These are phyloP conservation scores for Orthosia incerta DNA, from an alignment of 2,888 invertebrate genomes.

Conservation along the genomic window DNA sequence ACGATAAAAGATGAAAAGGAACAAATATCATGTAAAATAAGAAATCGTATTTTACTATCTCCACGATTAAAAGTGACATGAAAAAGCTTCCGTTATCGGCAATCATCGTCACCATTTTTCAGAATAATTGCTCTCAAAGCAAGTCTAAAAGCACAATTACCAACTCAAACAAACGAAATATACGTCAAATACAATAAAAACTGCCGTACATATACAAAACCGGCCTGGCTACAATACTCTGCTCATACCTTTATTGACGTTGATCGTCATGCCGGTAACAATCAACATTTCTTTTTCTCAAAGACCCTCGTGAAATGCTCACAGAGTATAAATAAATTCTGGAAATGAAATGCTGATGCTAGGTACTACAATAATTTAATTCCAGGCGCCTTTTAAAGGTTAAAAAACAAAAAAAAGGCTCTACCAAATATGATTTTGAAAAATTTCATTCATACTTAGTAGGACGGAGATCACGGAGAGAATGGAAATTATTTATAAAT, in stretches of 20 bases:
- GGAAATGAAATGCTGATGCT: no score
- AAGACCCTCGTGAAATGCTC: conserved; percentile 3
- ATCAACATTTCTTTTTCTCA: conserved; percentile 25
- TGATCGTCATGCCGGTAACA: conserved; percentile 27
- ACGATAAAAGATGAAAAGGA: no score
- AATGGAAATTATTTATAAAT: conserved; percentile 22
- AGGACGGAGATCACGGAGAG: neutral
- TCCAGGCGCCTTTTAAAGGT: no score
- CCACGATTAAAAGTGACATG: no score
- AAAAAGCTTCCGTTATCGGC: no score
- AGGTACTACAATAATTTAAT: no score
- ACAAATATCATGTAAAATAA: no score
- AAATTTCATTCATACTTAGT: conserved; percentile 36
- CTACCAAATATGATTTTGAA: no score
- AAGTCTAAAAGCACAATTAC: neutral
- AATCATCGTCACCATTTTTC: neutral
- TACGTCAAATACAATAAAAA: conserved; percentile 28
- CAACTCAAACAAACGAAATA: neutral
- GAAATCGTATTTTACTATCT: no score
- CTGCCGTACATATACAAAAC: neutral
- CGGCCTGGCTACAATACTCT: neutral
- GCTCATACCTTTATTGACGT: conserved; percentile 30
- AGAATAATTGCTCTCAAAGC: neutral
- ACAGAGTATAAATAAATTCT: conserved; percentile 28
- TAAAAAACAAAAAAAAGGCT: no score